Evolutionary conservation across 2,113 vertebrate species (phyloP).

Genomic region (Chlorodrepanis virens): DNA sequence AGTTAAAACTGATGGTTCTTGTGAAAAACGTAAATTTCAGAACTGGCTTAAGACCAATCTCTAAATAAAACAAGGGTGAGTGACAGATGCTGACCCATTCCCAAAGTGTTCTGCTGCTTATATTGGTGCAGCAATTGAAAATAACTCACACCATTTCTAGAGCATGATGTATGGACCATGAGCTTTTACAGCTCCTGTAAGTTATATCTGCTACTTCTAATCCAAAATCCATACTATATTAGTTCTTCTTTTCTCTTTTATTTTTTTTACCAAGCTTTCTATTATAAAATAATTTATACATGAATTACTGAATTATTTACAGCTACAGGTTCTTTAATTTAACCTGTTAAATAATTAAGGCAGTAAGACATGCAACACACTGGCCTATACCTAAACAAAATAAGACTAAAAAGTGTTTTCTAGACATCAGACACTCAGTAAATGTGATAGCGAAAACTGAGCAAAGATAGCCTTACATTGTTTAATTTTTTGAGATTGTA

Average conservation of each 20-base stretch:
- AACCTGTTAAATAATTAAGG: neutral
- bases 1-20: constrained; percentile 14
- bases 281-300: neutral
- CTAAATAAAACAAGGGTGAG: constrained; percentile 8
- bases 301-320: neutral
- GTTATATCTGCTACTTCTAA: neutral
- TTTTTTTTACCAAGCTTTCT: neutral
- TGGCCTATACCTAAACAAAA: neutral
- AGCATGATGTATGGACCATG: neutral
- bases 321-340: neutral
- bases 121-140: neutral
- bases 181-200: neutral
- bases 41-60: neutral
- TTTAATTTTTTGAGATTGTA: neutral
- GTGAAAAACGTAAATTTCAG: neutral
- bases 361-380: neutral
- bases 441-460: neutral
- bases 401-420: neutral
- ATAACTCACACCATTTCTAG: neutral
- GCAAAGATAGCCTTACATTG: neutral
- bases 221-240: neutral
- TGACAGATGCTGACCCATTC: constrained; percentile 13
- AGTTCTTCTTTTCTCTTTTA: neutral
- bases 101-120: neutral
- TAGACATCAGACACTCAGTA: neutral